These are phyloP conservation scores for Artemia sinica DNA, from an alignment of 2,888 invertebrate genomes.

Conservation along the genomic window DNA sequence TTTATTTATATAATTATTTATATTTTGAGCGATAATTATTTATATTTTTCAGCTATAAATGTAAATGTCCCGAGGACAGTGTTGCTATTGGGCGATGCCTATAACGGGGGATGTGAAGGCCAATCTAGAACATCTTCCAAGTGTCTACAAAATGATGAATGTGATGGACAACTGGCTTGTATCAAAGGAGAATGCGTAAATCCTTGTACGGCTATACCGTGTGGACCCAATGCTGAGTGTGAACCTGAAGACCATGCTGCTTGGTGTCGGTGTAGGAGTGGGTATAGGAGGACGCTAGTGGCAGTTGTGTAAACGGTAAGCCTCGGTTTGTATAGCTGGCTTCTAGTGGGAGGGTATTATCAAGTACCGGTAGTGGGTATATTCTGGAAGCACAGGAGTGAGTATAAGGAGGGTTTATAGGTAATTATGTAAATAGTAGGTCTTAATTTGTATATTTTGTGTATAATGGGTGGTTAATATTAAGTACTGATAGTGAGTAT, in stretches of 20 bases:
- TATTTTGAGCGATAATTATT: no score
- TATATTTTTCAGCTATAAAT: slow-evolving; percentile 35
- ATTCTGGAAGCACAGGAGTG: background rate
- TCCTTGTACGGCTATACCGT: slow-evolving; percentile 57
- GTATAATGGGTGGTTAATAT: no score
- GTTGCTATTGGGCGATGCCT: slow-evolving; percentile 57
- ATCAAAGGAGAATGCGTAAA: slow-evolving; percentile 58
- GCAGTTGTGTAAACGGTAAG: slow-evolving; percentile 65
- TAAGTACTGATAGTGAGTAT: no score
- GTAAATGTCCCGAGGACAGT: slow-evolving; percentile 60
- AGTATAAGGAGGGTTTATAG: no score
- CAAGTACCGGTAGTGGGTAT: background rate
- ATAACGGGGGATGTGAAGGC: slow-evolving; percentile 56
- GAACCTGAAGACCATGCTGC: slow-evolving; percentile 72
- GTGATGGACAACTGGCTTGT: slow-evolving; percentile 61
- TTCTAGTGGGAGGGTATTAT: background rate
- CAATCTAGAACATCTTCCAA: slow-evolving; percentile 42
- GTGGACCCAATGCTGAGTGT: slow-evolving; percentile 68
- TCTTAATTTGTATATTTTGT: no score
- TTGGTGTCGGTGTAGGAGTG: slow-evolving; percentile 69
- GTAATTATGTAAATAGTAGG: no score
- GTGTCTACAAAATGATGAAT: slow-evolving; percentile 54
- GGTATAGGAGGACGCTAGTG: slow-evolving; percentile 55
- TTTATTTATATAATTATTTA: no score
- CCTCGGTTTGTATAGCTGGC: background rate